phyloP scores from a whole-genome alignment of 2,113 vertebrate genomes.

The Ursus arctos region DNA sequence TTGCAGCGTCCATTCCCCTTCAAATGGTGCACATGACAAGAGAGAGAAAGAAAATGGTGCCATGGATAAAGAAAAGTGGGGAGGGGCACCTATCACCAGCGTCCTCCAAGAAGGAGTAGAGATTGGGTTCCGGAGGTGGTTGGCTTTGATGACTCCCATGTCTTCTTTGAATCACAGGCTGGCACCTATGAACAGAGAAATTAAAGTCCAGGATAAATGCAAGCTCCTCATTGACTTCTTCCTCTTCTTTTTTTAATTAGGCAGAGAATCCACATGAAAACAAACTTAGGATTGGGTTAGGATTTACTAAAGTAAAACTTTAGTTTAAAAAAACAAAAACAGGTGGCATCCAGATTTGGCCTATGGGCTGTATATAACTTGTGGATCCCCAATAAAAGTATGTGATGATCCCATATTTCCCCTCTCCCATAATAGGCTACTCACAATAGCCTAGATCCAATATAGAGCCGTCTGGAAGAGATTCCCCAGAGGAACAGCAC shows the following conservation, averaged over 20 bases:
- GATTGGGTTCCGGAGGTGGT: neutral
- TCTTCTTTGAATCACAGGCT: constrained; percentile 21
- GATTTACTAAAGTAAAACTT: neutral
- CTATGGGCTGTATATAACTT: neutral
- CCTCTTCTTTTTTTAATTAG: neutral
- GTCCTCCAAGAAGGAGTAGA: neutral
- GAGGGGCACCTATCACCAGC: neutral
- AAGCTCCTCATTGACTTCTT: neutral
- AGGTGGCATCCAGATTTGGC: neutral
- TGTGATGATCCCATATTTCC: neutral
- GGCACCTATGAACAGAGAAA: neutral
- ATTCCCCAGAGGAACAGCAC: neutral
- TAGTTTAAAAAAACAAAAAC: neutral
- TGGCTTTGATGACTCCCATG: neutral
- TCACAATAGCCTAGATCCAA: neutral
- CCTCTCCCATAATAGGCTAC: neutral
- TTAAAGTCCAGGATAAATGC: neutral
- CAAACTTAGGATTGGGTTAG: neutral
- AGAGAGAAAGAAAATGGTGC: constrained; percentile 1
- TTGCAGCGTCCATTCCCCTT: constrained; percentile 45
- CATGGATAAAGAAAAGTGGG: neutral
- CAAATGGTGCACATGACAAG: neutral
- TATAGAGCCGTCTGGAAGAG: neutral
- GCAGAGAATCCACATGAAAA: neutral
- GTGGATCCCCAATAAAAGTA: neutral